Evolutionary conservation across 2,888 invertebrate species (phyloP).

Genomic region (Lissonota sp.): DNA sequence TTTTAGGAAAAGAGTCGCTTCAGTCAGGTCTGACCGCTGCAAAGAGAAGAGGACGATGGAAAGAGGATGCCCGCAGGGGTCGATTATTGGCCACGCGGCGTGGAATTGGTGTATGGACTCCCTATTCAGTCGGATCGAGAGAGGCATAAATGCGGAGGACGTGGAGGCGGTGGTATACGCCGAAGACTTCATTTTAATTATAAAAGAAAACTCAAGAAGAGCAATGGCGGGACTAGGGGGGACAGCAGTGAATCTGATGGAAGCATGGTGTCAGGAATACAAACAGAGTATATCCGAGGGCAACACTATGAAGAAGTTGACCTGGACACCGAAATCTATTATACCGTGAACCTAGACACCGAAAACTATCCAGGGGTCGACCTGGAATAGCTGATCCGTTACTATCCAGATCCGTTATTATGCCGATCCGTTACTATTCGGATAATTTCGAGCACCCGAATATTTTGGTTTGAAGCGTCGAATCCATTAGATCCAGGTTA

Average conservation of each 20-base stretch:
- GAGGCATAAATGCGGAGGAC: neutral
- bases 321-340: too few species aligned
- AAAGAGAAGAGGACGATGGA: neutral
- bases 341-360: too few species aligned
- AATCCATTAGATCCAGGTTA: too few species aligned
- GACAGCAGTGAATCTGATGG: neutral
- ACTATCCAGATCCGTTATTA: too few species aligned
- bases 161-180: constrained; percentile 46
- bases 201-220: constrained; percentile 23
- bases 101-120: constrained; percentile 65
- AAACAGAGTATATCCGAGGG: constrained; percentile 15
- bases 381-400: too few species aligned
- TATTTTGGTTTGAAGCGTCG: too few species aligned
- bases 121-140: constrained; percentile 26
- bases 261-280: constrained; percentile 26
- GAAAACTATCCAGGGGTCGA: too few species aligned
- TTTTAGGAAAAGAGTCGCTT: constrained; percentile 10
- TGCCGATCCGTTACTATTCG: too few species aligned
- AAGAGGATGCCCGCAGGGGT: constrained; percentile 41
- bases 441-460: too few species aligned
- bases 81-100: too few species aligned
- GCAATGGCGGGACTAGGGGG: neutral
- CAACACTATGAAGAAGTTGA: constrained; percentile 37
- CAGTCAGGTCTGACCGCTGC: neutral
- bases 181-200: constrained; percentile 39